phyloP scores from a whole-genome alignment of 2,797 vertebrate species.

The Poecilia picta region DNA sequence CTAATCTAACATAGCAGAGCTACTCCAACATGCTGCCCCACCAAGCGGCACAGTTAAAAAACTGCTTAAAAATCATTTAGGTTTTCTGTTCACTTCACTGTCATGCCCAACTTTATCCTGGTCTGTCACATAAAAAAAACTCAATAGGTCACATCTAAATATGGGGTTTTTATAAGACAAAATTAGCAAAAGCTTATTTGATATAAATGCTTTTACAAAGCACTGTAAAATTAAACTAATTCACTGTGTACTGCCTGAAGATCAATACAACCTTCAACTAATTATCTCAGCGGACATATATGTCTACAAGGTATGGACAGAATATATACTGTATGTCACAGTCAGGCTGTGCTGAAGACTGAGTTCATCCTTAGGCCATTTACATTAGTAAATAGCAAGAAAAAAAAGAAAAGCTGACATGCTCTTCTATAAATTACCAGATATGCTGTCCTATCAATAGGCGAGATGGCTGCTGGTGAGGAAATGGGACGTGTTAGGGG shows the following conservation, averaged over 20 bases:
- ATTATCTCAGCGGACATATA: slow-evolving; percentile 46
- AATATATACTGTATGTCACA: slow-evolving; percentile 67
- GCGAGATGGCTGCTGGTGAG: slow-evolving; percentile 70
- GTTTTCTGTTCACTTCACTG: background rate
- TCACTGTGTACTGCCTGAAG: slow-evolving; percentile 32
- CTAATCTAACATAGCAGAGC: background rate
- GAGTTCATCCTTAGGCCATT: slow-evolving; percentile 77
- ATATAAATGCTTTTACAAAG: background rate
- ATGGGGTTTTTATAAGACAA: background rate
- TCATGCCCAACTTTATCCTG: background rate
- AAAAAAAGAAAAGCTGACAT: slow-evolving; percentile 75
- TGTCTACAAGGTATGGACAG: slow-evolving; percentile 43
- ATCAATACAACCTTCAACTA: slow-evolving; percentile 63
- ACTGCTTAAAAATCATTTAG: background rate
- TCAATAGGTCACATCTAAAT: background rate
- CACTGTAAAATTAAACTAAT: slow-evolving; percentile 5
- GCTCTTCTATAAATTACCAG: slow-evolving; percentile 81
- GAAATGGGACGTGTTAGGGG: slow-evolving; percentile 84
- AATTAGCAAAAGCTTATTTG: background rate
- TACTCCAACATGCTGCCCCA: background rate
- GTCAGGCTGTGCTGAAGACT: slow-evolving; percentile 52
- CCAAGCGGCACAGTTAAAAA: background rate
- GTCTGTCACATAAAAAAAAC: background rate
- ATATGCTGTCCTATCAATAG: slow-evolving; percentile 76
- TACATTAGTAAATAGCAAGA: slow-evolving; percentile 84